Evolutionary conservation across 2,888 invertebrate species (phyloP).

Genomic region (Tuberolachnus salignus): DNA sequence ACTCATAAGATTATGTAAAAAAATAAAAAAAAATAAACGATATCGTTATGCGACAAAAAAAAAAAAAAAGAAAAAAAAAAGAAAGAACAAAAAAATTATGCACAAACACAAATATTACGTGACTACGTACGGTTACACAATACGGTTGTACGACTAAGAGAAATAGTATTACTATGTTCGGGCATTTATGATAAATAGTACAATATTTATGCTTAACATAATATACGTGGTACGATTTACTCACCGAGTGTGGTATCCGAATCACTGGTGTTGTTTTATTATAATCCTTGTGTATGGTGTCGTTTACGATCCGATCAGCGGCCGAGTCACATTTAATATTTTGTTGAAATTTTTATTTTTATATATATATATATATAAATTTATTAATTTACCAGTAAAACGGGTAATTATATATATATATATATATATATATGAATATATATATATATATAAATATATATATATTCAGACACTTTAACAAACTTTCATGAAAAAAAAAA

Average conservation of each 20-base stretch:
- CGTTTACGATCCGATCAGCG: background rate
- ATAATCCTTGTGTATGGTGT: background rate
- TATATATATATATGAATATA: no score
- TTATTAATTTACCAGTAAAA: no score
- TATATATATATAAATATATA: no score
- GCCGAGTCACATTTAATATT: conserved; percentile 16
- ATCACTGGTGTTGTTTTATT: background rate
- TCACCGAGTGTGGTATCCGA: conserved; percentile 39
- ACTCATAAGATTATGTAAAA: conserved; percentile 3
- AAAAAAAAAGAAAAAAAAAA: background rate
- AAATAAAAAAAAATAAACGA: conserved; percentile 5
- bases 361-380: no score
- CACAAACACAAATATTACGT: conserved; percentile 16
- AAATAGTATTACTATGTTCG: background rate
- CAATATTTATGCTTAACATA: no score
- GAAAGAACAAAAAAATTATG: background rate
- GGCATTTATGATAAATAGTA: background rate
- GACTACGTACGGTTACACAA: conserved; percentile 13
- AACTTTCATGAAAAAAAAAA: background rate
- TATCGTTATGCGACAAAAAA: conserved; percentile 1
- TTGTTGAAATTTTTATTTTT: background rate
- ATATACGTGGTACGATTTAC: no score
- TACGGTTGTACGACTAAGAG: background rate
- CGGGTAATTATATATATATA: no score
- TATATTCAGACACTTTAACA: background rate